Evolutionary conservation across 2,888 invertebrate species (phyloP), one percentile per base, ranked within the genome.

Genomic region (Camptogramma bilineatum): DNA sequence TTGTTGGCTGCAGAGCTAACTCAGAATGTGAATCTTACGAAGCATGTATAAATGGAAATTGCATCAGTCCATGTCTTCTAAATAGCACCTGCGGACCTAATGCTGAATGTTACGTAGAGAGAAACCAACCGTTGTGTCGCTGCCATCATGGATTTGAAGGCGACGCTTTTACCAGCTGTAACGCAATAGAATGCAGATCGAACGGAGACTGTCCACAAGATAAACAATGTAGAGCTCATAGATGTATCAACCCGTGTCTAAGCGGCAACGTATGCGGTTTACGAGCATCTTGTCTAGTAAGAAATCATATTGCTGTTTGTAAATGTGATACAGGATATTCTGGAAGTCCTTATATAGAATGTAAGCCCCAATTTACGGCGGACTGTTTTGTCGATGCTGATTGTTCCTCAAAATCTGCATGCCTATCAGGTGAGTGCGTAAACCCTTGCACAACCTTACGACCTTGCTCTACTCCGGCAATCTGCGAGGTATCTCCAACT

Each of bases 141-240:
- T 98, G 98, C 80, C 94, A 95, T 48, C 94, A 95, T 69, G 98
- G 98, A 55, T 97, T 96, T 80, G 94, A 96, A 76, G 97, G 97
- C 60, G 96, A 97, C 85, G 96, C 97, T 1, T 94, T 95, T 72
- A 94, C 95, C 50, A 94, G 95, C 66, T 97, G 97, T 82, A 94
- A 94, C 71, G 94, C 97, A 52, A 95, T 97, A 66, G 98, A 97
- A 66, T 98, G 98, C 82, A 94, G 95, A 78, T 96, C 96, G 48
- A 97, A 97, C 84, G 96, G 96, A 70, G 98, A 98, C 79, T 98
- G 98, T 83, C 97, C 98, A 9, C 92, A 94, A 52, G 97, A 98
- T 80, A 95, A 96, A 82, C 95, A 97, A 78, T 98, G 98, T 83
- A 95, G 96, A 74, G 97, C 97, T 75, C 96, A 96, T 67, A 97